These are phyloP conservation scores for Pseudeuparius sepicola DNA, from an alignment of 2,888 invertebrate genomes.

Conservation along the genomic window DNA sequence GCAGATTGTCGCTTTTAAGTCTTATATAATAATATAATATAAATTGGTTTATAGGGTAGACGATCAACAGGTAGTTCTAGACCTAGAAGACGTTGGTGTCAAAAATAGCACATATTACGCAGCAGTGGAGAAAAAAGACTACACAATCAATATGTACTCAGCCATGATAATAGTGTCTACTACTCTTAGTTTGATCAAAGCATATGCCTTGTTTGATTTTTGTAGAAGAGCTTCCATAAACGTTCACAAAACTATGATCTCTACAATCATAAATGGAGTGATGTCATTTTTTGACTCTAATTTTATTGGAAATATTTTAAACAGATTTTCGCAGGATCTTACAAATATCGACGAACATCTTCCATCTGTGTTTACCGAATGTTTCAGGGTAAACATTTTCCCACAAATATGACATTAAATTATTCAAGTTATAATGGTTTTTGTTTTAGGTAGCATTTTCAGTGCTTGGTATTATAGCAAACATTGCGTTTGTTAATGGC, in stretches of 20 bases:
- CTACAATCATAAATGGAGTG: slow-evolving; percentile 25
- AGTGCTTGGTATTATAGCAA: slow-evolving; percentile 20
- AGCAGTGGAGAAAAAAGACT: slow-evolving; percentile 14
- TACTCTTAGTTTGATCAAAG: slow-evolving; percentile 18
- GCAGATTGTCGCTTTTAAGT: no score
- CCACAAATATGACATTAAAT: not conserved
- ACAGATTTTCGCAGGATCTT: slow-evolving; percentile 31
- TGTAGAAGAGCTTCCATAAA: slow-evolving; percentile 55
- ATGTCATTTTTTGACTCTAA: slow-evolving; percentile 31
- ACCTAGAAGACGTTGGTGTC: slow-evolving; percentile 14
- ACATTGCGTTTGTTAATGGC: slow-evolving; percentile 25
- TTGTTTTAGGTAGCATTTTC: slow-evolving; percentile 21
- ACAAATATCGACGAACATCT: slow-evolving; percentile 29
- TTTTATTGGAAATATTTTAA: slow-evolving; percentile 32
- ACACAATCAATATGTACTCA: slow-evolving; percentile 22
- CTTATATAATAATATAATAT: no score
- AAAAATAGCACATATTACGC: slow-evolving; percentile 14
- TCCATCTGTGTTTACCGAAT: slow-evolving; percentile 24
- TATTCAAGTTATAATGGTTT: slow-evolving; percentile 9
- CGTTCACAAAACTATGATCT: slow-evolving; percentile 28
- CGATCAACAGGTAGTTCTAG: slow-evolving; percentile 21
- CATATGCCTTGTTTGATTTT: slow-evolving; percentile 58
- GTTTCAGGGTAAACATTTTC: slow-evolving; percentile 23
- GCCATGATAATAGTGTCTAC: slow-evolving; percentile 19
- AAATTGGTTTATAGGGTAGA: slow-evolving; percentile 22